Percentiles rank a stretch among this genome's conserved stretches.
phyloP scores from a whole-genome alignment of 1,140 invertebrate genomes.

The Pristionchus pacificus region DNA sequence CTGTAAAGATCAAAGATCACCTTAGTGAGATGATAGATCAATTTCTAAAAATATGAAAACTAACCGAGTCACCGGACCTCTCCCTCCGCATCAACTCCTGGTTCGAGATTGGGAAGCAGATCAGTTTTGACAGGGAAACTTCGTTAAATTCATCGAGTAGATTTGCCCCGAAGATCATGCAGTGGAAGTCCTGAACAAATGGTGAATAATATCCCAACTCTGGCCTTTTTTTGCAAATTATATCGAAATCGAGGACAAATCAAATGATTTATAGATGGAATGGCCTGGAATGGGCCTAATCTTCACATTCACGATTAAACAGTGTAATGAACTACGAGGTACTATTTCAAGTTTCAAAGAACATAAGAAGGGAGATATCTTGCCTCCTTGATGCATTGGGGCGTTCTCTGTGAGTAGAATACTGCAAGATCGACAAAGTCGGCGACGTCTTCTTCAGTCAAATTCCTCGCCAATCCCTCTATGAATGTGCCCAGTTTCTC shows the following conservation, averaged over 20 bases:
- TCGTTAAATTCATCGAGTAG: slow-evolving; percentile 56
- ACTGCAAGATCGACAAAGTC: slow-evolving; percentile 87
- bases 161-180: slow-evolving; percentile 60
- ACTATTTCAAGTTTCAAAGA: no score
- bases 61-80: slow-evolving; percentile 5
- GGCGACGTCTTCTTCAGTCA: slow-evolving; percentile 76
- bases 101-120: slow-evolving; percentile 86
- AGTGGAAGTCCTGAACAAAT: slow-evolving; percentile 61
- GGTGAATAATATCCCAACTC: neutral
- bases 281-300: no score
- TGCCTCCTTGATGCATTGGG: slow-evolving; percentile 78
- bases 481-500: slow-evolving; percentile 31
- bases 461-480: slow-evolving; percentile 33
- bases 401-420: slow-evolving; percentile 86
- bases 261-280: no score
- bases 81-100: slow-evolving; percentile 57
- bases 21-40: slow-evolving; percentile 63
- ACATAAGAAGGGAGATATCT: no score
- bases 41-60: slow-evolving; percentile 61
- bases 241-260: no score
- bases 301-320: no score
- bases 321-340: no score
- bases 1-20: slow-evolving; percentile 63
- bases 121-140: slow-evolving; percentile 70
- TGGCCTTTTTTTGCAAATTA: no score